Evolutionary conservation across 2,797 vertebrate species (phyloP).

Genomic region (Hozukius guyotensis): DNA sequence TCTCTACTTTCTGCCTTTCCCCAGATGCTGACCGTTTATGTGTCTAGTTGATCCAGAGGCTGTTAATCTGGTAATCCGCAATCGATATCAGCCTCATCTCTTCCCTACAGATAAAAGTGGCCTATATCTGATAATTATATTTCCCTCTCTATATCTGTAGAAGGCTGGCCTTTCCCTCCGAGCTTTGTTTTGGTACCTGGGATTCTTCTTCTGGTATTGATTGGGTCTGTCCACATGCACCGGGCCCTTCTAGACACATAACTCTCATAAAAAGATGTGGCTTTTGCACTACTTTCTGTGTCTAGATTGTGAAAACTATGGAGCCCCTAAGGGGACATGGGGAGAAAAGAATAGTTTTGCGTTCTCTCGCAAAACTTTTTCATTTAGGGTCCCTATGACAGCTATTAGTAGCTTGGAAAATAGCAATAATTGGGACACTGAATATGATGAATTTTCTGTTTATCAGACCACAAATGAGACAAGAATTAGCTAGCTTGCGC

Average conservation of each 20-base stretch:
- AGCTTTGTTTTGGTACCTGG: conserved; percentile 49
- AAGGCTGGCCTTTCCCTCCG: conserved; percentile 21
- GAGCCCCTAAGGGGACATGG: neutral
- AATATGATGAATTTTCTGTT: neutral
- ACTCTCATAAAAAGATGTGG: conserved; percentile 14
- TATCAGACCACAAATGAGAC: neutral
- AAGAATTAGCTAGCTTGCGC: neutral
- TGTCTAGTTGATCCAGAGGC: conserved; percentile 45
- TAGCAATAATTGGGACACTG: neutral
- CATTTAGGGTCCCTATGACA: neutral
- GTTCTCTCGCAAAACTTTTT: neutral
- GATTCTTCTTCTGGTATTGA: conserved; percentile 51
- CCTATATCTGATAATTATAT: conserved; percentile 66
- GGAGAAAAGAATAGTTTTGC: neutral
- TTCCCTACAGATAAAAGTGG: conserved; percentile 60
- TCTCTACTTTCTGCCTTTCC: conserved; percentile 38
- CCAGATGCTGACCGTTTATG: conserved; percentile 30
- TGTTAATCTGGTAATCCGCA: conserved; percentile 74
- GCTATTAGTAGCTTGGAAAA: neutral
- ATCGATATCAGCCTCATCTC: conserved; percentile 63
- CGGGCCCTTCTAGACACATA: neutral
- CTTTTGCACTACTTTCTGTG: neutral
- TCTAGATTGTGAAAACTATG: neutral
- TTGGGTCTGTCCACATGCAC: conserved; percentile 22
- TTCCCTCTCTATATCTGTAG: conserved; percentile 47